Percentiles rank a stretch among this genome's conserved stretches.
These are phyloP conservation scores for Oikopleura albicans DNA, from an alignment of 23 tunicate genomes.

Conservation along the genomic window DNA sequence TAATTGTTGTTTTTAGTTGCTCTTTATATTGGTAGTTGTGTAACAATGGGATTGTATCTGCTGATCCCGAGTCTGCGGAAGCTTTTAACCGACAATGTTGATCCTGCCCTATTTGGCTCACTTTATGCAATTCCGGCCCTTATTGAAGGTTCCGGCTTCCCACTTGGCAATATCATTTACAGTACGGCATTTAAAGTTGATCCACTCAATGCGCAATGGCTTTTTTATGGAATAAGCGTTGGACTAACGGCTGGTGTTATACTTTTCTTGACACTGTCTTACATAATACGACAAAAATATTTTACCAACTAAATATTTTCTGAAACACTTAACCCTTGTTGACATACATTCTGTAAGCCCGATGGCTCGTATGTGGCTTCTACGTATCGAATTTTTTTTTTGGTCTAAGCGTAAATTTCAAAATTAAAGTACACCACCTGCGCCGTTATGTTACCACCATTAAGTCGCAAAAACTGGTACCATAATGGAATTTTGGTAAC, in stretches of 20 bases:
- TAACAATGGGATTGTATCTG: background rate
- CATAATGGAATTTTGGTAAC: too few relatives aligned
- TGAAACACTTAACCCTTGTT: too few relatives aligned
- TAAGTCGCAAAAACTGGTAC: too few relatives aligned
- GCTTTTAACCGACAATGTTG: background rate
- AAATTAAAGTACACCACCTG: too few relatives aligned
- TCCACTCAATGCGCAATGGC: background rate
- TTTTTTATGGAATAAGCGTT: background rate
- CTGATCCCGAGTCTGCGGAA: background rate
- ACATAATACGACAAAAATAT: too few relatives aligned
- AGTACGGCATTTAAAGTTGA: background rate
- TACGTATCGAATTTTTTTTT: too few relatives aligned
- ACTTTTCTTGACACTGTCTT: too few relatives aligned
- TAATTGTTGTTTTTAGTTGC: background rate
- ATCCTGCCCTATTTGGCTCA: background rate
- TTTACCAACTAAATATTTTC: too few relatives aligned
- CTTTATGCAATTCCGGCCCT: conserved; percentile 5
- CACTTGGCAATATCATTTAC: background rate
- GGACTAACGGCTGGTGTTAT: background rate
- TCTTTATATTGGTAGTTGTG: background rate
- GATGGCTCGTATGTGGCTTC: too few relatives aligned
- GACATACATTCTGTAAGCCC: too few relatives aligned
- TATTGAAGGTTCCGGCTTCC: background rate
- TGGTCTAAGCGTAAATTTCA: too few relatives aligned
- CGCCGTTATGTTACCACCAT: too few relatives aligned